Evolutionary conservation across 2,113 vertebrate species (phyloP), one percentile per base, ranked within the genome.

Genomic region (Vimba vimba): DNA sequence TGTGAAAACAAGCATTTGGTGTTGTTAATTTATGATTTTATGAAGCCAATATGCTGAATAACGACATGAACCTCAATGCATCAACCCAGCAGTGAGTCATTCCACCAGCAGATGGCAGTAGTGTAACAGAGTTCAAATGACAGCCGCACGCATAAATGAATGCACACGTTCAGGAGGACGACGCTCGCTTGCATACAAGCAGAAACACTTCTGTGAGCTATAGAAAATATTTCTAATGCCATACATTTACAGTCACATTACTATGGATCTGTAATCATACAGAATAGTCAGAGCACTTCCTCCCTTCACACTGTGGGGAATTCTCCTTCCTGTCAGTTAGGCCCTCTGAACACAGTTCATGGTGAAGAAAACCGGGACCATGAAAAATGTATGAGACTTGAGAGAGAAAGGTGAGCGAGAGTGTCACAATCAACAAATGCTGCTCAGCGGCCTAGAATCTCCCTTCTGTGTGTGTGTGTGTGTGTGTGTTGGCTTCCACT

Each of bases 361-460:
- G 36, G 89, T 82, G 88, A 86, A 90, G 75, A 86, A 88, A 87
- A 89, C 7, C 60, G 57, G 1, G 3, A n/a, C 10, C 4, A 47
- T 93, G 79, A 94, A 94, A 93, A 85, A 92, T 93, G 89, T 85
- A 94, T 89, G 88, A 93, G 88, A 92, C 87, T 81, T 83, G 71
- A 91, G 89, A 90, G 83, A 90, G 43, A 89, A 91, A 92, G 82
- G 43, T 87, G 86, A 86, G 89, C 55, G 12, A 75, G 66, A 59
- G 86, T 86, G 88, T 85, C 86, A 92, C 89, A 88, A 93, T 91
- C 91, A 91, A 87, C 86, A 89, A 91, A 75, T 88, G 88, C 88
- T 87, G 81, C 80, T 91, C 90, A 86, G 86, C 88, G 75, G 89
- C 86, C 81, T 87, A 79, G 83, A 85, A 87, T 57, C 71, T 79